Evolutionary conservation across 2,113 vertebrate species (phyloP).

Genomic region (Oncorhynchus tshawytscha): DNA sequence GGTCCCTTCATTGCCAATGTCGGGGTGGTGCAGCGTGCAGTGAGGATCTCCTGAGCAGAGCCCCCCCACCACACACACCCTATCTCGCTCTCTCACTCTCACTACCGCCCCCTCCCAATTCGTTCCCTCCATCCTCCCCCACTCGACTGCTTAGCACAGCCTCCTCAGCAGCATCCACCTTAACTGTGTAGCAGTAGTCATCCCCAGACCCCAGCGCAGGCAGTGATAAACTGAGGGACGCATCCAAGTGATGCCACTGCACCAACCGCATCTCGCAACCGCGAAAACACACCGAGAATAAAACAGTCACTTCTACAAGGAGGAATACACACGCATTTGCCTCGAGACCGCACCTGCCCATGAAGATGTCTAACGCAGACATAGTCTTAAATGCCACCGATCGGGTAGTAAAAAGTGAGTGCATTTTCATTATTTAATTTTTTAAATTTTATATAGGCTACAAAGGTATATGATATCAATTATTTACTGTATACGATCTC

Average conservation of each 20-base stretch:
- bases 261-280: conserved; percentile 66
- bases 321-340: conserved; percentile 59
- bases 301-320: conserved; percentile 54
- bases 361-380: conserved; percentile 86
- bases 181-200: conserved; percentile 55
- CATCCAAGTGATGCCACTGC: conserved; percentile 79
- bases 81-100: conserved; percentile 30
- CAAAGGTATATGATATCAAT: neutral
- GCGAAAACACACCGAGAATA: conserved; percentile 53
- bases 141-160: conserved; percentile 66
- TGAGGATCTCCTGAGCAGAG: conserved; percentile 43
- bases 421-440: conserved; percentile 2
- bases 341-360: conserved; percentile 73
- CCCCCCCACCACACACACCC: neutral
- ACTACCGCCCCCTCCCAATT: conserved; percentile 29
- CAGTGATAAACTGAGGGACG: conserved; percentile 67
- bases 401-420: conserved; percentile 82
- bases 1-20: conserved; percentile 78
- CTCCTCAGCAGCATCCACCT: conserved; percentile 58
- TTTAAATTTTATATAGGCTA: neutral
- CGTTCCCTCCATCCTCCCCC: conserved; percentile 69
- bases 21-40: conserved; percentile 60
- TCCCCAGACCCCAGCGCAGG: conserved; percentile 51
- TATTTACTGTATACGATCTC: neutral
- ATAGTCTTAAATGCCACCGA: conserved; percentile 79